phyloP scores from a whole-genome alignment of 2,888 invertebrate species.

The Drosophila nr. fundita region DNA sequence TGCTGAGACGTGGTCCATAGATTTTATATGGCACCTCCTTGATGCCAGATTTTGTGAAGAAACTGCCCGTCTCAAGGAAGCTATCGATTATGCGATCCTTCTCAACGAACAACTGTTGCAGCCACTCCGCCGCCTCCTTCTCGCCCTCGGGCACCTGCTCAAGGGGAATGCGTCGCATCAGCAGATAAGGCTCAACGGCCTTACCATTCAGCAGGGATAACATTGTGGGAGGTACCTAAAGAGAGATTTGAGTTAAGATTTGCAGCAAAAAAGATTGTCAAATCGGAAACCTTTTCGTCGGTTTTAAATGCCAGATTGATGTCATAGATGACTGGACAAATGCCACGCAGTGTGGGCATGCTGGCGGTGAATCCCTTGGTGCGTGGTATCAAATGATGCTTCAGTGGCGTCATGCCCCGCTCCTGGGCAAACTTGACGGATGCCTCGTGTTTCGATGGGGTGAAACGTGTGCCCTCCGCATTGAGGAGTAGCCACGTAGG shows the following conservation, averaged over 20 bases:
- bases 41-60: constrained; percentile 91
- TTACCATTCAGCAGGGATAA: constrained; percentile 91
- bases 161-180: constrained; percentile 92
- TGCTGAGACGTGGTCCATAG: constrained; percentile 87
- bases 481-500: constrained; percentile 95
- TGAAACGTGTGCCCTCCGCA: constrained; percentile 97
- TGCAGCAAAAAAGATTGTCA: not conserved
- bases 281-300: constrained; percentile 86
- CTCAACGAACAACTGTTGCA: constrained; percentile 92
- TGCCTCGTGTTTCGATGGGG: constrained; percentile 93
- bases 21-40: constrained; percentile 87
- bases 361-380: constrained; percentile 97
- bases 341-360: constrained; percentile 91
- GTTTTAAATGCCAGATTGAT: constrained; percentile 90
- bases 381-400: constrained; percentile 96
- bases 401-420: constrained; percentile 92
- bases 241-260: not conserved
- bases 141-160: constrained; percentile 91
- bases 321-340: constrained; percentile 93
- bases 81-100: constrained; percentile 88
- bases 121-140: constrained; percentile 91
- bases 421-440: constrained; percentile 94
- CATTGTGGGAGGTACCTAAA: constrained; percentile 90
- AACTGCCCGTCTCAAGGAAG: constrained; percentile 88
- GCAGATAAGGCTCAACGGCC: constrained; percentile 90